Conservation (phyloP, 2,888 invertebrate genomes). For the Pseudococcus jackbeardsleyi region DNA sequence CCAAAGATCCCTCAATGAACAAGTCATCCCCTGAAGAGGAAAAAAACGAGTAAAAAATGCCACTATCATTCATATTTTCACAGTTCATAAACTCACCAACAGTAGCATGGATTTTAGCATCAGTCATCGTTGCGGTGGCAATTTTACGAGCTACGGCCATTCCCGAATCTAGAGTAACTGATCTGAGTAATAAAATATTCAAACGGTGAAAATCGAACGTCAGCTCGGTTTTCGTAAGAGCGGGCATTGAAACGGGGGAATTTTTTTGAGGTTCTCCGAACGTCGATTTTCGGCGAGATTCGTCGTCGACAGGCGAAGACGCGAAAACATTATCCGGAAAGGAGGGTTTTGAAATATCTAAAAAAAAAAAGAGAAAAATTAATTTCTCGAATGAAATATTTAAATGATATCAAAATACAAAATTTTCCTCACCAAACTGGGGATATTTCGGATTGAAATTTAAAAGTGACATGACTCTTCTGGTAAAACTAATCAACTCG, state of each 20-base stretch:
- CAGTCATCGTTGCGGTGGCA: constrained; percentile 92
- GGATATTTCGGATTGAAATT: constrained; percentile 67
- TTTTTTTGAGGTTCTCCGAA: constrained; percentile 1
- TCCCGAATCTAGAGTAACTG: constrained; percentile 80
- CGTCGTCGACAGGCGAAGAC: constrained; percentile 47
- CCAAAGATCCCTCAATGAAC: constrained; percentile 86
- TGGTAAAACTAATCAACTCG: constrained; percentile 89
- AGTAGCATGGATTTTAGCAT: constrained; percentile 89
- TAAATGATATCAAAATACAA: background rate
- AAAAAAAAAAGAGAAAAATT: background rate
- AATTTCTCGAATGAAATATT: background rate
- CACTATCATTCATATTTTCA: background rate
- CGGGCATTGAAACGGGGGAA: background rate
- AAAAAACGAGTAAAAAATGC: background rate
- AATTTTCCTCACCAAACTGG: constrained; percentile 45
- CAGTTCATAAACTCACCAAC: constrained; percentile 73
- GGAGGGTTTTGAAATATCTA: background rate
- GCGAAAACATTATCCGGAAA: background rate
- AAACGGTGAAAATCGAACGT: constrained; percentile 94
- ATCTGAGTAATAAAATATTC: constrained; percentile 87
- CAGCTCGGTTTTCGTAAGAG: constrained; percentile 77
- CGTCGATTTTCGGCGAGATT: background rate
- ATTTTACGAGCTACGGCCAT: constrained; percentile 85
- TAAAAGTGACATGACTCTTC: constrained; percentile 76
- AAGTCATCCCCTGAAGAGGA: constrained; percentile 72